A percentile compares a stretch with the other conserved stretches of the same genome.
Evolutionary conservation across 2,113 vertebrate species (phyloP).

Genomic region (Microtus ochrogaster): DNA sequence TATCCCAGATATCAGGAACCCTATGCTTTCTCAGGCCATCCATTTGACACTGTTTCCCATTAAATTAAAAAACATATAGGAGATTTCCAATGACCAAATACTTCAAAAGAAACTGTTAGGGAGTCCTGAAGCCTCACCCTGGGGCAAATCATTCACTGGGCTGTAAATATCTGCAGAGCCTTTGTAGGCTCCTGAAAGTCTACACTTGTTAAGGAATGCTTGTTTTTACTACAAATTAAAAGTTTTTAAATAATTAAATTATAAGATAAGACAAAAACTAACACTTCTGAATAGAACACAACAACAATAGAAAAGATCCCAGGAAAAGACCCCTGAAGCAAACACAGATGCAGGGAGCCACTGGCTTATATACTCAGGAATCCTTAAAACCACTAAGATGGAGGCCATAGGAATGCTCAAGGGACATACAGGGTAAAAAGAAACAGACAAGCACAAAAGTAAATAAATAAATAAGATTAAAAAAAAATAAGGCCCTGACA

Average conservation of each 20-base stretch:
- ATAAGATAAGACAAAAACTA: background rate
- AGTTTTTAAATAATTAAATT: background rate
- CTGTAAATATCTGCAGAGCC: constrained; percentile 68
- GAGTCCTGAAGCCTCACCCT: constrained; percentile 66
- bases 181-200: constrained; percentile 67
- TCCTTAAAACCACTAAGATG: background rate
- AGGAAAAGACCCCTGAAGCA: background rate
- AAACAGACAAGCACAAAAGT: too few relatives aligned
- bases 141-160: constrained; percentile 66
- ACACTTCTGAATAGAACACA: background rate
- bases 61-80: constrained; percentile 65
- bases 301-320: background rate
- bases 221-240: constrained; percentile 65
- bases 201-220: constrained; percentile 60
- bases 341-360: background rate
- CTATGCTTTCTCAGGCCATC: background rate
- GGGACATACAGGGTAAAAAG: background rate
- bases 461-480: background rate
- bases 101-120: constrained; percentile 64
- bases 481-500: background rate
- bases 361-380: background rate
- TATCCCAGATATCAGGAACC: background rate
- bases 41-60: constrained; percentile 25
- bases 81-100: constrained; percentile 61
- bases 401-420: background rate